Conservation (phyloP, 2,888 invertebrate species). For the Syrphus vitripennis region DNA sequence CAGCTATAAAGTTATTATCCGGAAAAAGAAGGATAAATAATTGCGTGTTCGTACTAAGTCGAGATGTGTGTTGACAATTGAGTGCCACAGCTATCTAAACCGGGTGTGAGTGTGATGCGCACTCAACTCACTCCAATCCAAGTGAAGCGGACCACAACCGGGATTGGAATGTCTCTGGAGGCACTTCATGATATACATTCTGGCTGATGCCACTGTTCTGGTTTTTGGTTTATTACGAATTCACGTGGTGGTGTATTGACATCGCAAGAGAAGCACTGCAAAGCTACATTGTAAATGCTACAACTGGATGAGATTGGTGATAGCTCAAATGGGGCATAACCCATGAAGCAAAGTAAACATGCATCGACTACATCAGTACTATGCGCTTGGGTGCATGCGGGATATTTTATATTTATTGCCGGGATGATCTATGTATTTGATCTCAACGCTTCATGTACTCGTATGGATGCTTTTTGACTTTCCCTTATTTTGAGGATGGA, state of each 20-base stretch:
- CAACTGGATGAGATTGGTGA: too few relatives aligned
- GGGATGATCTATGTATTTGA: slow-evolving; percentile 18
- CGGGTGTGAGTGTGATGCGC: slow-evolving; percentile 22
- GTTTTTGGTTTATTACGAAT: slow-evolving; percentile 37
- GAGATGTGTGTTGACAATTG: slow-evolving; percentile 25
- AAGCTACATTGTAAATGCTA: neutral
- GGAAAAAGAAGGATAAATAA: slow-evolving; percentile 30
- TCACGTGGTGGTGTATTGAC: slow-evolving; percentile 12
- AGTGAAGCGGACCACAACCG: neutral
- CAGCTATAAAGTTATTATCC: slow-evolving; percentile 37
- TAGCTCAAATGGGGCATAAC: slow-evolving; percentile 34
- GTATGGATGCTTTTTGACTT: neutral
- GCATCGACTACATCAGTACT: slow-evolving; percentile 8
- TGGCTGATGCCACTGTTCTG: neutral
- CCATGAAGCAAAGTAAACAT: slow-evolving; percentile 8
- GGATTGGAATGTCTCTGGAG: slow-evolving; percentile 1
- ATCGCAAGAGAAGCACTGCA: neutral
- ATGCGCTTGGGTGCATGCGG: slow-evolving; percentile 19
- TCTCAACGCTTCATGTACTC: too few relatives aligned
- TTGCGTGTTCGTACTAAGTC: slow-evolving; percentile 5
- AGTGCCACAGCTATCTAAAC: slow-evolving; percentile 7
- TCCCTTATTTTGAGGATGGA: neutral
- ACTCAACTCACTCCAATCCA: too few relatives aligned
- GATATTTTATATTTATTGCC: slow-evolving; percentile 56
- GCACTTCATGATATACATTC: slow-evolving; percentile 7